Evolutionary conservation across 2,113 vertebrate genomes (phyloP), one percentile per base, ranked within the genome.

Genomic region (Gadus macrocephalus): DNA sequence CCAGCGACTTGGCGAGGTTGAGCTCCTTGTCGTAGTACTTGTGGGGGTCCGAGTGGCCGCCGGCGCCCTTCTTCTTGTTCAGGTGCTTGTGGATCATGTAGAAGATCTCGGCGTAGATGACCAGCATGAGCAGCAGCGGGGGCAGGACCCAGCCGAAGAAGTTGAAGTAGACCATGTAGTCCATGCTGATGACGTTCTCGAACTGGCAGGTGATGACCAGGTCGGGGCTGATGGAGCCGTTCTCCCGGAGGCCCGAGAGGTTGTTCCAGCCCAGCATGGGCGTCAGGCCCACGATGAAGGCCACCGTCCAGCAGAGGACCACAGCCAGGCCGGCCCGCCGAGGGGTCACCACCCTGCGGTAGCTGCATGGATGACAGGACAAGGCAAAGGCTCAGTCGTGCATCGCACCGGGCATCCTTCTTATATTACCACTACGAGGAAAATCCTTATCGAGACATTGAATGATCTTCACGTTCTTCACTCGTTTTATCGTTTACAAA

Each of bases 81-180:
- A 99, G 95, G 58, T 98, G 97, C 87, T 92, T 95, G 82, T 97
- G 96, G 88, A 99, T 98, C 88, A 98, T 93, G 87, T 96, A 95
- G 92, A 99, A 99, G 82, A 99, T 97, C 83, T 98, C 96, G 53
- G 93, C 88, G 70, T 99, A 99, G 86, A 99, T 96, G 73, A 94
- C 74, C 64, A 97, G 83, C 96, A 99, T 99, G 76, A 98, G 88
- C 15, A 98, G 69, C 73, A 99, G 89, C 0, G 98, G 97, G 0
- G 96, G 96, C 77, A 99, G 93, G 75, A 99, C 97, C 95, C 97
- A 98, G 7, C 95, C 90, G 0, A 99, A 98, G 81, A 99, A 99
- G 88, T 99, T 99, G 83, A 99, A 99, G 86, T 99, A 99, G 27
- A 99, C 98, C 98, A 99, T 99, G 87, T 99, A 99, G 77, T 98